Evolutionary conservation across 1,140 invertebrate species (phyloP).

Genomic region (Aphelenchoides avenae): DNA sequence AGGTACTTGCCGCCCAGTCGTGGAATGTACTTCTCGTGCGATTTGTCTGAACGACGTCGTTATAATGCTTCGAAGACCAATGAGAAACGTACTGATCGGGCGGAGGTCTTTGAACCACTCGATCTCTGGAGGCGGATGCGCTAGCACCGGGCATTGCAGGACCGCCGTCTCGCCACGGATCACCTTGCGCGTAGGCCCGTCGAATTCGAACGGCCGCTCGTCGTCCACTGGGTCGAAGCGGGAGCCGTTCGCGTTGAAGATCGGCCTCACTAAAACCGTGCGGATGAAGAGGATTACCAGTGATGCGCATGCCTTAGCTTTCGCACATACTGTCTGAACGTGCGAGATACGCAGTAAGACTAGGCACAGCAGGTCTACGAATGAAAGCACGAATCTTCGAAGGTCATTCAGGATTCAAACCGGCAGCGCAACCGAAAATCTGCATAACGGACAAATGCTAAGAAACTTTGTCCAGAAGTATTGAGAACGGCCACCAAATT

Average conservation of each 20-base stretch:
- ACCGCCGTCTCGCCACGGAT: slow-evolving; percentile 14
- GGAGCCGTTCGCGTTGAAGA: slow-evolving; percentile 23
- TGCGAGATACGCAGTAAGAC: too few species aligned
- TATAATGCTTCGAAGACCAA: slow-evolving; percentile 13
- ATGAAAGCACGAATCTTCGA: too few species aligned
- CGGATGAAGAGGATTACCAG: background rate
- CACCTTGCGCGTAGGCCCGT: slow-evolving; percentile 16
- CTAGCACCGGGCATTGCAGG: slow-evolving; percentile 17
- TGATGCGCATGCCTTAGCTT: too few species aligned
- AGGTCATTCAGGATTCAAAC: too few species aligned
- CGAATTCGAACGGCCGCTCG: slow-evolving; percentile 14
- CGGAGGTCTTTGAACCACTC: background rate
- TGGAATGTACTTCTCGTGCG: slow-evolving; percentile 20
- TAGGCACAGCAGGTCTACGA: too few species aligned
- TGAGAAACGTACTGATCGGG: slow-evolving; percentile 3
- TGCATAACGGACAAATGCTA: too few species aligned
- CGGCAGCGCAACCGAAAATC: too few species aligned
- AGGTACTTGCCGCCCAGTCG: slow-evolving; percentile 8
- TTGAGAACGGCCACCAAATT: too few species aligned
- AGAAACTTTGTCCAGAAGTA: too few species aligned
- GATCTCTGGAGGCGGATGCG: slow-evolving; percentile 11
- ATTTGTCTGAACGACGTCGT: slow-evolving; percentile 9
- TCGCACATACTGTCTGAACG: too few species aligned
- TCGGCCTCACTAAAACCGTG: slow-evolving; percentile 16
- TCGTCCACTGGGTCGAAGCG: slow-evolving; percentile 13